phyloP scores from a whole-genome alignment of 2,113 vertebrate species.

The Equus quagga region DNA sequence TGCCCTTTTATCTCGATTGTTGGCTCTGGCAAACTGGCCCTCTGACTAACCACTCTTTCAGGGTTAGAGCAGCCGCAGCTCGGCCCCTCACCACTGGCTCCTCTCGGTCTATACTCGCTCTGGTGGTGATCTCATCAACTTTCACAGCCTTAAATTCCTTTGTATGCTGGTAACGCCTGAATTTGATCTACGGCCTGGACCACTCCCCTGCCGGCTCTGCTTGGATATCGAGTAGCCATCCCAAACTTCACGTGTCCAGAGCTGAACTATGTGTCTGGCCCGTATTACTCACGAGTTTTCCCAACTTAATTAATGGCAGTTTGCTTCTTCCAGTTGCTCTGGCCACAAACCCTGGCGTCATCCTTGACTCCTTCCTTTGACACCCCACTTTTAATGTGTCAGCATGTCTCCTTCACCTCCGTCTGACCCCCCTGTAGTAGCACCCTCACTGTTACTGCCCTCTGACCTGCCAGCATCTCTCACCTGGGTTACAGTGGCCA shows the following conservation, averaged over 20 bases:
- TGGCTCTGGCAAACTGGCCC: not conserved
- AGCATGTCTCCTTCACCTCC: not conserved
- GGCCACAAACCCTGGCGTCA: not conserved
- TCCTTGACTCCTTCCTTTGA: not conserved
- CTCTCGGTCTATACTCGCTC: not conserved
- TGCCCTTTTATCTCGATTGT: not conserved
- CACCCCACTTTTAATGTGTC: not conserved
- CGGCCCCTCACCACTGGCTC: not conserved
- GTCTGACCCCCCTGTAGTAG: not conserved
- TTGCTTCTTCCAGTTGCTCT: not conserved
- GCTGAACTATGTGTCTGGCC: not conserved
- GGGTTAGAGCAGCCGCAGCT: not conserved
- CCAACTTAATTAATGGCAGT: not conserved
- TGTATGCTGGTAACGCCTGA: not conserved
- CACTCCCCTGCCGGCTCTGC: not conserved
- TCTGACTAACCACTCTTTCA: not conserved
- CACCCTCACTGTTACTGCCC: not conserved
- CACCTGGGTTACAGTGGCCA: not conserved
- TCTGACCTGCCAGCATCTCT: not conserved
- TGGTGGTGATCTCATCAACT: not conserved
- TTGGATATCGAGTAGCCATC: not conserved
- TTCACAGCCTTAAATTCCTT: not conserved
- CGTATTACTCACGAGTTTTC: not conserved
- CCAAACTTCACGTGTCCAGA: not conserved
- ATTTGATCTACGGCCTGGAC: not conserved